Percentiles rank a stretch among this genome's conserved stretches.
These are phyloP conservation scores for Cryptus armator DNA, from an alignment of 2,888 invertebrate species.

Conservation along the genomic window DNA sequence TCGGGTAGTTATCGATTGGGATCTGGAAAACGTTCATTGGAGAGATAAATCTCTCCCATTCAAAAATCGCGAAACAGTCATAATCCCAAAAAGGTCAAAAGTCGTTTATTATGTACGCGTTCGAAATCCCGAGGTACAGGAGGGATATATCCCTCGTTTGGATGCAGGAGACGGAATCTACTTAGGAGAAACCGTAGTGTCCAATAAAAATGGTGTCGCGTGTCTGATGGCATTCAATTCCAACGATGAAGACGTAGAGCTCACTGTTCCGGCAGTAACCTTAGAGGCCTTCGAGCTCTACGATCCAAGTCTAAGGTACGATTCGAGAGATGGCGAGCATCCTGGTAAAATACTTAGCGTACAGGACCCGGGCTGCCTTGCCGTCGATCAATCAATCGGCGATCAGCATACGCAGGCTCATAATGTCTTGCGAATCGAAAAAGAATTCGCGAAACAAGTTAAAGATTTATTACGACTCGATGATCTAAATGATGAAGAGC, in stretches of 20 bases:
- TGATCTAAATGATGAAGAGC: no score
- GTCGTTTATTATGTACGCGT: background rate
- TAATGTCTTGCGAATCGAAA: no score
- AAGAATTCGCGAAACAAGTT: no score
- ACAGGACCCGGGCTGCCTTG: no score
- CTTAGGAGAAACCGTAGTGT: slow-evolving; percentile 18
- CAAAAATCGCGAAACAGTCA: background rate
- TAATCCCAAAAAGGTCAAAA: background rate
- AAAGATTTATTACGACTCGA: no score
- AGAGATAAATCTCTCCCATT: background rate
- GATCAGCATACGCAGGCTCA: no score
- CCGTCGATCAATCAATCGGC: no score
- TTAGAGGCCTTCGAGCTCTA: no score
- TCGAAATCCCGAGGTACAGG: background rate
- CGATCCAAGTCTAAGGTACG: no score
- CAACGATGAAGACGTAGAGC: background rate
- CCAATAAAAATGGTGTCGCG: background rate
- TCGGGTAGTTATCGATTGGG: slow-evolving; percentile 19
- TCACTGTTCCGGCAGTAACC: background rate
- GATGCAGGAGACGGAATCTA: background rate
- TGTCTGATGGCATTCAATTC: slow-evolving; percentile 21
- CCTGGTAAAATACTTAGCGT: no score
- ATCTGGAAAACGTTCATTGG: background rate
- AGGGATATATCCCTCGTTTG: slow-evolving; percentile 30
- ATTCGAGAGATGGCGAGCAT: no score